phyloP scores from a whole-genome alignment of 2,888 invertebrate species.

The Cantharis flavilabris region DNA sequence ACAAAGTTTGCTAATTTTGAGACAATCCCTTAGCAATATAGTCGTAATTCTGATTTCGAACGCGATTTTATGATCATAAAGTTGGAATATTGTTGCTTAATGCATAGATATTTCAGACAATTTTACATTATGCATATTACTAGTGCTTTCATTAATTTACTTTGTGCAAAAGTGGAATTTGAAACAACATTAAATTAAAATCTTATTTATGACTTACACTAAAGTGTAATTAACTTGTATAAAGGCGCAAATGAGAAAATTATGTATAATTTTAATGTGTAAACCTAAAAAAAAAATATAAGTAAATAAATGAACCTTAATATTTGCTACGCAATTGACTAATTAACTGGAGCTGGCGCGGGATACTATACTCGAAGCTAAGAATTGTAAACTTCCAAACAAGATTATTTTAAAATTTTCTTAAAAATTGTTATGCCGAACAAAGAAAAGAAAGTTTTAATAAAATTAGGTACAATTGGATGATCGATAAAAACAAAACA shows the following conservation, averaged over 20 bases:
- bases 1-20: background rate
- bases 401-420: background rate
- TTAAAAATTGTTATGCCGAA: background rate
- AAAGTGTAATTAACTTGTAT: no score
- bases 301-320: no score
- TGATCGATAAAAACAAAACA: constrained; percentile 23
- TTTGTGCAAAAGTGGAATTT: background rate
- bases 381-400: background rate
- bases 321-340: no score
- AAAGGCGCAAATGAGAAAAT: no score
- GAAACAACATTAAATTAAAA: background rate
- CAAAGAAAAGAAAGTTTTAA: background rate
- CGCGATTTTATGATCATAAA: background rate
- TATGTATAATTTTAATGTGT: no score
- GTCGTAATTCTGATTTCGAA: background rate
- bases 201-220: no score
- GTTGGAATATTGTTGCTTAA: background rate
- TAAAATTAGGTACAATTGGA: background rate
- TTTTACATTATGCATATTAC: background rate
- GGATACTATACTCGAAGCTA: background rate
- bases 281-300: no score
- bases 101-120: background rate
- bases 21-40: background rate
- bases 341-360: no score
- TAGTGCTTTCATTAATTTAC: background rate